Percentiles rank a stretch among this genome's conserved stretches.
Conservation (phyloP, 2,113 vertebrate species). For the Tachysurus fulvidraco region DNA sequence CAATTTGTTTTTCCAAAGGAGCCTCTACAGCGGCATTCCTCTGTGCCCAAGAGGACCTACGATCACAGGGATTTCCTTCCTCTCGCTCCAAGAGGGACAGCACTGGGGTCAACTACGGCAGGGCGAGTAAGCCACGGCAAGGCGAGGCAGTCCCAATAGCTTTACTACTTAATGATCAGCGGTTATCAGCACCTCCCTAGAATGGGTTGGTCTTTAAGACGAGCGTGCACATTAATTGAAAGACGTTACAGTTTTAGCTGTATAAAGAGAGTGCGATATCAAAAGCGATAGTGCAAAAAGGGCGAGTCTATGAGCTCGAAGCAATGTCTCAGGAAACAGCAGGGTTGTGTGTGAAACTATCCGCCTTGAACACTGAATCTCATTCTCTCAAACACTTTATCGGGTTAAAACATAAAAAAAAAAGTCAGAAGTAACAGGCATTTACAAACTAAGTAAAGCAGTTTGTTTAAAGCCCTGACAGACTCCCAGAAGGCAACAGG, state of each 20-base stretch:
- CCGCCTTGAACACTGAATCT: slow-evolving; percentile 20
- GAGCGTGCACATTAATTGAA: not conserved
- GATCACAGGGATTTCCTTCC: slow-evolving; percentile 58
- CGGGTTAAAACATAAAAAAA: not conserved
- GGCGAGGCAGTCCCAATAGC: slow-evolving; percentile 31
- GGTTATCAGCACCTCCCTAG: not conserved
- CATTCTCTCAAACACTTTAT: slow-evolving; percentile 23
- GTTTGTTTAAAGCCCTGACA: slow-evolving; percentile 16
- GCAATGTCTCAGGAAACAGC: slow-evolving; percentile 32
- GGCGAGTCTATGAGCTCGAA: not conserved
- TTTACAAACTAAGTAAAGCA: not conserved
- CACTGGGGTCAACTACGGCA: slow-evolving; percentile 31
- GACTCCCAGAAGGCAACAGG: slow-evolving; percentile 38
- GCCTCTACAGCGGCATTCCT: slow-evolving; percentile 54
- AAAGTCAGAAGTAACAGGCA: not conserved
- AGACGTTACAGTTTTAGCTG: not conserved
- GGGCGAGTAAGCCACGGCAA: slow-evolving; percentile 28
- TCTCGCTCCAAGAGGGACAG: slow-evolving; percentile 40
- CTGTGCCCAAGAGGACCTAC: slow-evolving; percentile 55
- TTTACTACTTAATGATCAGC: slow-evolving; percentile 22
- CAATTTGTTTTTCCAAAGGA: slow-evolving; percentile 48
- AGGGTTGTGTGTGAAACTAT: slow-evolving; percentile 25
- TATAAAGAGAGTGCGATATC: not conserved
- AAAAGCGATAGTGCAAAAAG: not conserved
- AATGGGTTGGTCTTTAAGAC: slow-evolving; percentile 3